Base-by-base conservation (phyloP, 1,140 invertebrate species). In the Philaenus spumarius region DNA sequence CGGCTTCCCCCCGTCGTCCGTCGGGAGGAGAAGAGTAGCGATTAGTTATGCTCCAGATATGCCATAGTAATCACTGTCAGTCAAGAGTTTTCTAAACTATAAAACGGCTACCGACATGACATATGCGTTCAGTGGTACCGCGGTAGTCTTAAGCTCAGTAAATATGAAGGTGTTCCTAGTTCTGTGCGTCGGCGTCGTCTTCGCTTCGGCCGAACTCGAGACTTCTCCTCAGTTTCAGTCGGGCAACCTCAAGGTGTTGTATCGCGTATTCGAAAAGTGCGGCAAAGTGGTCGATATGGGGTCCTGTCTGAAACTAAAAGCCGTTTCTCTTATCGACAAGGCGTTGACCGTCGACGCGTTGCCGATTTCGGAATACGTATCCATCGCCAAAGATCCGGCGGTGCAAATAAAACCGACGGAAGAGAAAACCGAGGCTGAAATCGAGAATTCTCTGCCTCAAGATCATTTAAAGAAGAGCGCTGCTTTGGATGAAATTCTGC, bases 271-370 rank as follows among this genome's bases (percentile, higher is more conserved):
- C 71, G 86, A 85, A 67, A 85, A 89, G 61, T 89, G 87, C 22
- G 80, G 77, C 3, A 17, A 39, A 35, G 73, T 78, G 15, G 19
- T 50, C 2, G 85, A 87, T 45, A 64, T 88, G 15, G 80, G 81
- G 42, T 80, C 83, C 24, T 91, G 88, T 63, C 73, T 91, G 2
- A 90, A 90, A 68, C 67, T 88, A 20, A 90, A 89, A 68, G 72
- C 90, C 14, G 73, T 89, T 1, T 80, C 82, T 1, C 81, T 86
- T 1, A 72, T 91, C 66, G 86, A 88, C 62, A 79, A 85, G 58
- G 80, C 82, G 42, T n/a, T 63, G 6, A 73, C 80, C 14, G 78
- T 78, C 37, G 77, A 74, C 62, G 74, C 77, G 2, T 66, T 89
- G 9, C 75, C 78, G 14, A 68, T 89, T 3, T 73, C 83, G 14